These are phyloP conservation scores for Drosophila eohydei DNA, from an alignment of 2,888 invertebrate genomes.

Conservation along the genomic window DNA sequence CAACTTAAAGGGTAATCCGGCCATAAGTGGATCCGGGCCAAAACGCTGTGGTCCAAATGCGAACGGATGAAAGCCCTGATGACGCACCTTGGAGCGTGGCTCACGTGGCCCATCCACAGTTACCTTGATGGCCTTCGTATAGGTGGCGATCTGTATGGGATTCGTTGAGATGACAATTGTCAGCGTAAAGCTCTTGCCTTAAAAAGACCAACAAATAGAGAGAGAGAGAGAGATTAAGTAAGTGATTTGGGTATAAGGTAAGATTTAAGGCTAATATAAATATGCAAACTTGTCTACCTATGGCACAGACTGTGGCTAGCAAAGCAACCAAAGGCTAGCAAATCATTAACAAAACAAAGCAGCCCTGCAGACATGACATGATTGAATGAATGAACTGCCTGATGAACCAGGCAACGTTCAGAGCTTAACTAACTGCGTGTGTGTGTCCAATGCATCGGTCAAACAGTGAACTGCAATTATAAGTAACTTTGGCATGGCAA, in stretches of 20 bases:
- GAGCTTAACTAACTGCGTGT: not conserved
- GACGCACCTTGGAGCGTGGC: constrained; percentile 96
- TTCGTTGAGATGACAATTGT: constrained; percentile 97
- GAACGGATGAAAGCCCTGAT: constrained; percentile 95
- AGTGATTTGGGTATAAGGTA: not conserved
- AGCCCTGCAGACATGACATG: constrained; percentile 17
- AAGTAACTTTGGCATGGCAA: constrained; percentile 61
- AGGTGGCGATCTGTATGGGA: constrained; percentile 98
- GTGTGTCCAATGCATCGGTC: constrained; percentile 22
- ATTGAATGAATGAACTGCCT: constrained; percentile 16
- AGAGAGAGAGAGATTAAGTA: not conserved
- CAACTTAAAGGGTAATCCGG: constrained; percentile 92
- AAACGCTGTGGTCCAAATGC: constrained; percentile 94
- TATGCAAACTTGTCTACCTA: not conserved
- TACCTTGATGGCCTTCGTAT: constrained; percentile 99
- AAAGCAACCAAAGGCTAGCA: too few relatives aligned
- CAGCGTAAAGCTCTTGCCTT: constrained; percentile 98
- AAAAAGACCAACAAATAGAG: constrained; percentile 69
- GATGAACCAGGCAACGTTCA: not conserved
- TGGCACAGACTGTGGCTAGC: not conserved
- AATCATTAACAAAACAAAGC: constrained; percentile 30
- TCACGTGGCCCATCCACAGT: constrained; percentile 99
- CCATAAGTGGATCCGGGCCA: constrained; percentile 92
- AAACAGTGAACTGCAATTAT: constrained; percentile 40
- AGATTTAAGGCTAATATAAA: not conserved